Percentiles rank a stretch among this genome's conserved stretches.
Conservation (phyloP, 2,113 vertebrate genomes). For the Heptranchias perlo region DNA sequence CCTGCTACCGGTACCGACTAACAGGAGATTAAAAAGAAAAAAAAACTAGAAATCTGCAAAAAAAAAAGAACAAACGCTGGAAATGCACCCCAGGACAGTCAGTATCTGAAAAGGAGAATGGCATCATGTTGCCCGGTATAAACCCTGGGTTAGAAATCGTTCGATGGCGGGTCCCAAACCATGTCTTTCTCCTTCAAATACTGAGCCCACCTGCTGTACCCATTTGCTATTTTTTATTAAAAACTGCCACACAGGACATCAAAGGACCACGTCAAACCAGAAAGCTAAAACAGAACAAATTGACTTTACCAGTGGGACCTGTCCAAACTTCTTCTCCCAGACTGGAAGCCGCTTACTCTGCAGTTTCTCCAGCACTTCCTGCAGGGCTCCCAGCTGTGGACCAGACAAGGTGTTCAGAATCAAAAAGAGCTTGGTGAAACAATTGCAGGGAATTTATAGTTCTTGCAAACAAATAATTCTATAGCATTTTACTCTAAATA, state of each 20-base stretch:
- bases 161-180: not conserved
- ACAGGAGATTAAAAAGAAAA: not conserved
- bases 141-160: not conserved
- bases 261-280: not conserved
- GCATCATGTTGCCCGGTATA: not conserved
- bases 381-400: conserved; percentile 60
- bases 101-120: not conserved
- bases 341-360: conserved; percentile 60
- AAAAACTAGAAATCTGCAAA: not conserved
- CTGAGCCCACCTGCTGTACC: not conserved
- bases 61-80: no score
- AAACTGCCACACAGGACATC: not conserved
- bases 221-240: not conserved
- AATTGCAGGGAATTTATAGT: no score
- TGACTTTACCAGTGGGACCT: conserved; percentile 64
- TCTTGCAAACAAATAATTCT: not conserved
- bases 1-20: no score
- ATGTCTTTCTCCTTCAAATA: not conserved
- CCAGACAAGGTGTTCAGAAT: not conserved
- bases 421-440: not conserved
- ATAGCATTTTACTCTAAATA: not conserved
- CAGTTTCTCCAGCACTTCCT: conserved; percentile 67
- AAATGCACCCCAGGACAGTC: not conserved
- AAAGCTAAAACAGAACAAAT: not conserved
- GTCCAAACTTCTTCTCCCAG: conserved; percentile 68